Base-by-base conservation (phyloP, 2,797 vertebrate species). In the Echeneis naucrates region DNA sequence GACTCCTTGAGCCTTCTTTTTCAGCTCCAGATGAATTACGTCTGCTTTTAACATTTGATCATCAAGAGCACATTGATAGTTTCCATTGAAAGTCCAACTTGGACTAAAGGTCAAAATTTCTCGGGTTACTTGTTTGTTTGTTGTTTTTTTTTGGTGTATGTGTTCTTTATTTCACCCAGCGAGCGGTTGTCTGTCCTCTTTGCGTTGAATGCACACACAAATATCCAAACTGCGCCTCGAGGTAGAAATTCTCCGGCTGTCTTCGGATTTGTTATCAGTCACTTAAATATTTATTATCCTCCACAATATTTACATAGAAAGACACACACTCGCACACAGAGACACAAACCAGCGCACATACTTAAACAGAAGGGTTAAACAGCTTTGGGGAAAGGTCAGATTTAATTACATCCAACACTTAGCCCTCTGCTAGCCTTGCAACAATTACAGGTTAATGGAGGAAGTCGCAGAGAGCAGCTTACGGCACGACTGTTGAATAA, bases 401-500 rank as follows among this genome's bases (percentile, higher is more conserved):
- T 77, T 89, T 93, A 91, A 93, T 93, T 91, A 90, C 83, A 87
- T 83, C 88, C 83, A 78, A 61, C 68, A 64, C 77, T 76, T 69
- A 57, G 88, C 58, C 78, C 60, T 82, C 81, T 81, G 42, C 40
- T 24, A 71, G 83, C 81, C 84, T 82, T 76, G 75, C 87, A 86
- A 88, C 88, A 91, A 89, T 93, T 87, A 84, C 35, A 62, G 81
- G 86, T 80, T 89, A 91, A 91, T 90, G 80, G 83, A 77, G 67
- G 66, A 87, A 82, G 72, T 80, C 71, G 65, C 78, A 80, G 68
- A 72, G 81, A 81, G 77, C 65, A 78, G 82, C 79, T 78, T 71
- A 59, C 72, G 59, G 68, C 54, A 74, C 55, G 54, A 77, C 75
- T 71, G 72, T 9, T 69, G 85, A 77, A 85, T 83, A 82, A 83